Base-by-base conservation (phyloP, 53 echinoderm and acorn worm species). In the Stichopus horrens region DNA sequence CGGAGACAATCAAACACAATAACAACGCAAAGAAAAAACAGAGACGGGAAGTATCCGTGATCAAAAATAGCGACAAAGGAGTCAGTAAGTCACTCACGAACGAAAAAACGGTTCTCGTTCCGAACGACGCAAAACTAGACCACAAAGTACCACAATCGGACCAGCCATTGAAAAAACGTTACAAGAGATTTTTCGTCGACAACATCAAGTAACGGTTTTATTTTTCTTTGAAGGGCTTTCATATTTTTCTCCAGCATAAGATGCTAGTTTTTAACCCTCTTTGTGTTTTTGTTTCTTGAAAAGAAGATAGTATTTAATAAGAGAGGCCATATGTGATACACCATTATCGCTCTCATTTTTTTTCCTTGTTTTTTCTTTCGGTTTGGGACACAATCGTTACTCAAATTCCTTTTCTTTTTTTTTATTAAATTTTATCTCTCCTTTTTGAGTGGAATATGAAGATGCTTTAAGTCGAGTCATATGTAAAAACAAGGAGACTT, bases 171-270 rank as follows among this genome's bases (percentile, higher is more conserved):
- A 85, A 85, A 52, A 85, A 85, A 65, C 60, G 85, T 16, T 85
- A 85, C 6, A 85, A 85, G 52, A 21, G 85, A 85, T 85, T 85
- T 67, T 85, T 85, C 85, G 66, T 85, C n/a, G 85, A 85, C 23
- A 85, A 85, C 51, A 63, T 85, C 10, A 85, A 65, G 52, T 85
- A 85, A 65, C 18, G 16, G 37, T 37, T 37, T 37, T 37, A 37
- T 37, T 37, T 37, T 16, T 13, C 16, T 71, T 13, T 13, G 6
- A 71, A 18, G 71, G 71, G 71, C 71, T 71, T 71, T 71, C 71
- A 71, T n/a, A 37, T 37, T 37, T 37, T 71, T 71, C 71, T 71
- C 71, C n/a, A 71, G 14, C 71, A 71, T 71, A 71, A 71, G 19
- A 71, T 71, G 71, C 63, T 63, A 16, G 10, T 63, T 63, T 16